Base-by-base conservation (phyloP, 2,888 invertebrate genomes). In the Cryptus viduatorius region DNA sequence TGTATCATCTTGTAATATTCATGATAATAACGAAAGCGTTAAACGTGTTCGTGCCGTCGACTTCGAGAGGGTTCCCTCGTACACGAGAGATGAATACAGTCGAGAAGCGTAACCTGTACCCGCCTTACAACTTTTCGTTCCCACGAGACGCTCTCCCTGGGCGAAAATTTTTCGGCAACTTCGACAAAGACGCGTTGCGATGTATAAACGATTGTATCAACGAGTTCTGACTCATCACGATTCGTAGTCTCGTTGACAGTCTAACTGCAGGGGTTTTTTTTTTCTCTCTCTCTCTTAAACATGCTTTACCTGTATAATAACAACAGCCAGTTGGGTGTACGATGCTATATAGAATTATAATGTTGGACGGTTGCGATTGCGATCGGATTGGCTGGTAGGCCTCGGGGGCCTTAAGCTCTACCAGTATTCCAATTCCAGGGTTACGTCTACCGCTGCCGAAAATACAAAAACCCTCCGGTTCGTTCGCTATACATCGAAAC, bases 121-220 rank as follows among this genome's bases (percentile, higher is more conserved):
- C 8, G 56, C 24, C 19, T 56, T 56, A 19, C 56, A 56, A 56
- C 56, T 56, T 56, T 56, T 56, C 24, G 24, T 56, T 56, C 56
- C 56, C 56, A 56, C 56, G 56, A 50, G 50, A 50, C 7, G 1
- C 16, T 24, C 56, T 10, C 56, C 56, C 56, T 12, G 56, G 8
- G 16, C 56, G 19, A 3, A 10, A 56, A 56, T 56, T 56, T 56
- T 8, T 48, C 19, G 56, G 19, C 16, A 8, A 24, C 24, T 56
- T 24, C 56, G 56, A 37, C 37, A 56, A 24, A 56, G 56, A 56
- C 56, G 53, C 4, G 56, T 56, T 56, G 24, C 56, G 56, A 56
- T 19, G 5, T 56, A 19, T 19, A 56, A 19, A 56, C 24, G 19
- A 56, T 56, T 56, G 10, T 24, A 56, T 56, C 56, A 56, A 24